Evolutionary conservation across 2,113 vertebrate species (phyloP), one percentile per base, ranked within the genome.

Genomic region (Centropus unirufus): DNA sequence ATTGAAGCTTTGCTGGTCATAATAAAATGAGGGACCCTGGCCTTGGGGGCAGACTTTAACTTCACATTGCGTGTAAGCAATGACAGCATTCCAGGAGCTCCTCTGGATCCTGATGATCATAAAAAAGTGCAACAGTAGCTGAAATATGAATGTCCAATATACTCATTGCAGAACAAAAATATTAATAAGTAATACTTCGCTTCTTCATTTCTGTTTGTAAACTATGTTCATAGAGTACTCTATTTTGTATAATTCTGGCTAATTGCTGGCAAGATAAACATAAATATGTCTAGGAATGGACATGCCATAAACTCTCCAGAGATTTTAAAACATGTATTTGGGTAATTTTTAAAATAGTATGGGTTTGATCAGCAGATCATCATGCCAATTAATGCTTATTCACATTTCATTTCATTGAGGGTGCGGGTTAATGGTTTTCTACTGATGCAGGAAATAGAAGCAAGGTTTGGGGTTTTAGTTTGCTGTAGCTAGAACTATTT

Each of bases 211-310:
- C 87, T 87, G 24, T 89, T 96, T 88, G 44, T 91, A 94, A 93
- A 89, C 4, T 86, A 16, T 94, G 52, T 87, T 96, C 62, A 62
- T 42, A 29, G 9, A 49, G 63, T 69, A 94, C 96, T 93, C 85
- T 75, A 14, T 89, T 96, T 92, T 95, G 87, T 96, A 4, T 96
- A 81, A 97, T 95, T 97, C 88, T 81, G 83, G 61, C 89, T 97
- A 83, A 94, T 93, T 97, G 92, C 86, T 95, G 93, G 83, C 88
- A 95, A 93, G 87, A 93, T 64, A 95, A 61, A 96, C 34, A 61
- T 92, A 96, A 96, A 90, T 95, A 90, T 94, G 73, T 91, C 93
- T 96, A 88, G 88, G 73, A 97, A 93, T 68, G 58, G 78, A 46
- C 47, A 78, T 89, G 62, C 30, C 47, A 92, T 83, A 94, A 89